Percentiles rank a stretch among this genome's conserved stretches.
phyloP scores from a whole-genome alignment of 2,797 vertebrate species.

The Enteromius anoplus region DNA sequence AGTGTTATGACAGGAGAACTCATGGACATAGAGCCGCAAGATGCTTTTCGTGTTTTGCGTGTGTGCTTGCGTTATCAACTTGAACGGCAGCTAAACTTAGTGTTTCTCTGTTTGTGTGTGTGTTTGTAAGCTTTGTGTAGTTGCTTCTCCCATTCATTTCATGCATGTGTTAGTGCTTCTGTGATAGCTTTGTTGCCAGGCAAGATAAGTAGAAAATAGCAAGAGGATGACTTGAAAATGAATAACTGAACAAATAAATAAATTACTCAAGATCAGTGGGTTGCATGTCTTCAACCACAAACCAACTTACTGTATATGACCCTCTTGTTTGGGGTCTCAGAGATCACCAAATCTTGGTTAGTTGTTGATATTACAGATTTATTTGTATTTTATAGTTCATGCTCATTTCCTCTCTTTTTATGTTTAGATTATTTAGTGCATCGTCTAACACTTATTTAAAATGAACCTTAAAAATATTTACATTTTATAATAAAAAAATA shows the following conservation, averaged over 20 bases:
- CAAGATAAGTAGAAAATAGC: constrained; percentile 18
- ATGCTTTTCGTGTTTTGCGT: constrained; percentile 2
- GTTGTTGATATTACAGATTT: background rate
- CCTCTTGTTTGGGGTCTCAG: background rate
- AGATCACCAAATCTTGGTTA: background rate
- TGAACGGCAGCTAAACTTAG: background rate
- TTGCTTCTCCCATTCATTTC: constrained; percentile 62
- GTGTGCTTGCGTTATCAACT: background rate
- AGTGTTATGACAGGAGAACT: constrained; percentile 12
- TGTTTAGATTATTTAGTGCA: background rate
- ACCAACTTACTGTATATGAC: background rate
- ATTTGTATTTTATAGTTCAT: background rate
- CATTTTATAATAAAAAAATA: background rate
- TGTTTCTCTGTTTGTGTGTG: background rate
- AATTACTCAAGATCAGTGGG: background rate
- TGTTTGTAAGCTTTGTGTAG: background rate
- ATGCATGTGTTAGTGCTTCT: constrained; percentile 48
- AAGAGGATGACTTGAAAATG: background rate
- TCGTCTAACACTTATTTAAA: background rate
- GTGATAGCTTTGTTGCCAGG: constrained; percentile 3
- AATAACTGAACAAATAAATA: background rate
- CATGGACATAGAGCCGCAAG: constrained; percentile 10
- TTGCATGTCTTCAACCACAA: background rate
- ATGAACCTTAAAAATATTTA: background rate
- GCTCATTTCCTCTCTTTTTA: background rate